phyloP scores from a whole-genome alignment of 2,888 invertebrate genomes.

The Alsophila aescularia region DNA sequence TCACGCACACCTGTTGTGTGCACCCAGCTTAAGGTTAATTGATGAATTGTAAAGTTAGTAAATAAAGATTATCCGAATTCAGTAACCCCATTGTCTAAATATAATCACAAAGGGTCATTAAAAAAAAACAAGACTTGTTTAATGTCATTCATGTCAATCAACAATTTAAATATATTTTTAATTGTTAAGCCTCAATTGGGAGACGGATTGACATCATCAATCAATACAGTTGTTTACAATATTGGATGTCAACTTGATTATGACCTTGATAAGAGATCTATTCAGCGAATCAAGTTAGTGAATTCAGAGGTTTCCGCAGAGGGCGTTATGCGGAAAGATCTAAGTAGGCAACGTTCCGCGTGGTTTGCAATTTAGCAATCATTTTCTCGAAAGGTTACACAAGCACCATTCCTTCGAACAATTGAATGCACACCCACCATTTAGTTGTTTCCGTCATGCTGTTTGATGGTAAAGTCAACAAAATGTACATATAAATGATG shows the following conservation, averaged over 20 bases:
- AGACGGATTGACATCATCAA: not conserved
- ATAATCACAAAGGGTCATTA: too few relatives aligned
- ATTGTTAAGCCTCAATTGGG: too few relatives aligned
- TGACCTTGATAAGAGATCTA: slow-evolving; percentile 28
- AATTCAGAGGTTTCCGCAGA: slow-evolving; percentile 28
- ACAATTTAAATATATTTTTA: too few relatives aligned
- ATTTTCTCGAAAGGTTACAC: slow-evolving; percentile 15
- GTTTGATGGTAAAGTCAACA: not conserved
- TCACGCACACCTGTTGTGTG: slow-evolving; percentile 79
- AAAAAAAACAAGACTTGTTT: too few relatives aligned
- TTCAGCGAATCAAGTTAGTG: slow-evolving; percentile 12
- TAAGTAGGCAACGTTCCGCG: slow-evolving; percentile 30
- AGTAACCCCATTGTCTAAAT: too few relatives aligned
- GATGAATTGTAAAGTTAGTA: slow-evolving; percentile 14
- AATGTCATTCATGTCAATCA: too few relatives aligned
- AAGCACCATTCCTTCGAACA: not conserved
- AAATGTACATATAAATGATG: slow-evolving; percentile 2
- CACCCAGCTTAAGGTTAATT: slow-evolving; percentile 54
- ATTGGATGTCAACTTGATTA: slow-evolving; percentile 5
- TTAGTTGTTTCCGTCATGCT: not conserved
- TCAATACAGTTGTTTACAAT: slow-evolving; percentile 11
- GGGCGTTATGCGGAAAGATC: slow-evolving; percentile 34
- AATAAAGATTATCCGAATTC: not conserved
- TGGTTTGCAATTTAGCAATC: slow-evolving; percentile 28
- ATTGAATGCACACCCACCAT: slow-evolving; percentile 1